A percentile compares a stretch with the other conserved stretches of the same genome.
Conservation (phyloP, 2,113 vertebrate genomes). For the Bubo scandiacus region DNA sequence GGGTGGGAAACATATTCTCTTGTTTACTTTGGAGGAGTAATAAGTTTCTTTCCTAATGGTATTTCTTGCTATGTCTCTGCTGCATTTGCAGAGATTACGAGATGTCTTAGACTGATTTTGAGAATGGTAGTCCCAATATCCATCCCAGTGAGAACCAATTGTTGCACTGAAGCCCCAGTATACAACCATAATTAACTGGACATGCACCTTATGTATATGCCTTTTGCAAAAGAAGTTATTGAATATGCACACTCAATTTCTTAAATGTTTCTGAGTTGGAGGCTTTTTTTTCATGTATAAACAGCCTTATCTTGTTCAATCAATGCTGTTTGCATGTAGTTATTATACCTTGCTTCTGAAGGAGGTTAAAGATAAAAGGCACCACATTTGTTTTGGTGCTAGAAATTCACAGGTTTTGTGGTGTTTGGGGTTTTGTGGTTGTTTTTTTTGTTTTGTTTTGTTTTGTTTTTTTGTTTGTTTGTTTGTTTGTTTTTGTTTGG, state of each 20-base stretch:
- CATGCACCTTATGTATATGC: not conserved
- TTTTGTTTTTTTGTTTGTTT: too few species aligned
- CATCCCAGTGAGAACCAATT: conserved; percentile 19
- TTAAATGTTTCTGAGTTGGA: not conserved
- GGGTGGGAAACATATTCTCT: conserved; percentile 18
- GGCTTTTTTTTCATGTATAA: not conserved
- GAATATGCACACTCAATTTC: not conserved
- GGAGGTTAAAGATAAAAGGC: conserved; percentile 22
- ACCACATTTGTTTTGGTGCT: not conserved
- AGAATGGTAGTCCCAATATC: not conserved
- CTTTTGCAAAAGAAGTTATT: conserved; percentile 1
- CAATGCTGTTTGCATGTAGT: not conserved
- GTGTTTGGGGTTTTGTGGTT: not conserved
- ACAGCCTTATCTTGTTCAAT: conserved; percentile 39
- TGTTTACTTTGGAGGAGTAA: conserved; percentile 39
- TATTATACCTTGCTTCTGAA: conserved; percentile 5
- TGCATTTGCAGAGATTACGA: conserved; percentile 47
- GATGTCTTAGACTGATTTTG: conserved; percentile 55
- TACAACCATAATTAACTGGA: conserved; percentile 28
- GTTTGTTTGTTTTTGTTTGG: too few species aligned
- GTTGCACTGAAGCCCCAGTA: not conserved
- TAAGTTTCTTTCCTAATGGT: conserved; percentile 40
- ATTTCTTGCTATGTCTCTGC: not conserved
- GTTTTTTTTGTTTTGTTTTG: too few species aligned
- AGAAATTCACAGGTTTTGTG: not conserved